phyloP scores from a whole-genome alignment of 2,113 vertebrate species.

The Rhinopomastus cyanomelas region DNA sequence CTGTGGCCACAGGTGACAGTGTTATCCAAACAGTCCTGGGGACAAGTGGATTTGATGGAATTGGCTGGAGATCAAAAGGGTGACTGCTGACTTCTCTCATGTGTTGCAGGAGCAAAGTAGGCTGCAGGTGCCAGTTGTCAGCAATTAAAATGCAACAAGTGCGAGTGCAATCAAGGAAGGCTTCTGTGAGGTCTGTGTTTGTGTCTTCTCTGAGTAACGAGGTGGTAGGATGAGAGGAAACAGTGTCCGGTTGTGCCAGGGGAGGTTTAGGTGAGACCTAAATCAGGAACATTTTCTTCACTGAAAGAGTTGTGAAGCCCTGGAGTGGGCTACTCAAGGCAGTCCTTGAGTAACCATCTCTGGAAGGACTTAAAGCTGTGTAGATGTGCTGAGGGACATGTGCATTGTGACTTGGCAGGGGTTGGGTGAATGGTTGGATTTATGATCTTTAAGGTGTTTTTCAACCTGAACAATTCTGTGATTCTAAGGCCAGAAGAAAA shows the following conservation, averaged over 20 bases:
- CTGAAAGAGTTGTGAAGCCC: too few relatives aligned
- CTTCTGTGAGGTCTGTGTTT: background rate
- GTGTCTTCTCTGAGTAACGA: background rate
- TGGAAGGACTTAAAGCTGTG: too few relatives aligned
- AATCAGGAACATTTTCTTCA: too few relatives aligned
- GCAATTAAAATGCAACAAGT: background rate
- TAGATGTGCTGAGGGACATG: too few relatives aligned
- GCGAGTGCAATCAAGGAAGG: background rate
- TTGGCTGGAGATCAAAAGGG: background rate
- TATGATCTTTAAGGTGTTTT: background rate
- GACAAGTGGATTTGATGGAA: background rate
- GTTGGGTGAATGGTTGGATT: too few relatives aligned
- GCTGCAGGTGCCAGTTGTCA: background rate
- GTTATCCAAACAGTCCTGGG: background rate
- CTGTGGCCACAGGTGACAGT: background rate
- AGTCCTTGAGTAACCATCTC: too few relatives aligned
- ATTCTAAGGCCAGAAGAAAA: background rate
- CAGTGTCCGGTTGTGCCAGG: background rate
- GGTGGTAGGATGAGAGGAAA: background rate
- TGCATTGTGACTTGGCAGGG: too few relatives aligned
- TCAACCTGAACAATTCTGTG: background rate
- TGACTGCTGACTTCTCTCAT: background rate
- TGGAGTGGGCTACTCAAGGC: too few relatives aligned
- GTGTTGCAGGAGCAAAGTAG: too few relatives aligned
- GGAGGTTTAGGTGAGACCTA: background rate